These are phyloP conservation scores for Oscheius myriophilus DNA, from an alignment of 2,888 invertebrate species.

Conservation along the genomic window DNA sequence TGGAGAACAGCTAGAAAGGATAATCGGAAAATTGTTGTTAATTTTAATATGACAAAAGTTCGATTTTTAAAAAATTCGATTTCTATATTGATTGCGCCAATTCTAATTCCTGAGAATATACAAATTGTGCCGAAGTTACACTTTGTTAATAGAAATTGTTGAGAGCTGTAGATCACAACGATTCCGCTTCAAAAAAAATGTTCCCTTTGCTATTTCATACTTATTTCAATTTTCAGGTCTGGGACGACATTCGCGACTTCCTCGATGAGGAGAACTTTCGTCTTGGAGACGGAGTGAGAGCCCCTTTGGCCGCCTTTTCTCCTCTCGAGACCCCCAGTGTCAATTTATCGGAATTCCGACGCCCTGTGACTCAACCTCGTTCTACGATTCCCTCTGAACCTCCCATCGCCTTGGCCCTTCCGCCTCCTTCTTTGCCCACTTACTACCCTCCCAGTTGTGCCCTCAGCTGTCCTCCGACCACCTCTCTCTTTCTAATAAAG, in stretches of 20 bases:
- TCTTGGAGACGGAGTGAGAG: conserved; percentile 24
- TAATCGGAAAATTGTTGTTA: too few species aligned
- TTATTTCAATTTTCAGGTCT: conserved; percentile 24
- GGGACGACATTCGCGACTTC: conserved; percentile 33
- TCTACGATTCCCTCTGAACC: conserved; percentile 13
- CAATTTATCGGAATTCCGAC: conserved; percentile 15
- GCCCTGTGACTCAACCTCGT: neutral
- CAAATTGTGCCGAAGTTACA: too few species aligned
- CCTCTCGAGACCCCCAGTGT: conserved; percentile 29
- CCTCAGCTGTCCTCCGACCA: conserved; percentile 27
- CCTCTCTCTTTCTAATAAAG: conserved; percentile 27
- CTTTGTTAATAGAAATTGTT: neutral
- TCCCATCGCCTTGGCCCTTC: conserved; percentile 26
- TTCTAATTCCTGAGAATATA: too few species aligned
- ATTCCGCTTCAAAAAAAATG: too few species aligned
- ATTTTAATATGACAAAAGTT: too few species aligned
- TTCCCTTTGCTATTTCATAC: too few species aligned
- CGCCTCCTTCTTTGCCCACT: conserved; percentile 23
- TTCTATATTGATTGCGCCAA: too few species aligned
- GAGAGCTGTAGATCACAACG: too few species aligned
- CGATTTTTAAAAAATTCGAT: too few species aligned
- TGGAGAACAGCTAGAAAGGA: too few species aligned
- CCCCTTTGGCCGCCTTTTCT: conserved; percentile 23
- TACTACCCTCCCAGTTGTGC: conserved; percentile 20
- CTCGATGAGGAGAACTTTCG: conserved; percentile 28